Evolutionary conservation across 2,113 vertebrate genomes (phyloP).

Genomic region (Phalacrocorax pelagicus): DNA sequence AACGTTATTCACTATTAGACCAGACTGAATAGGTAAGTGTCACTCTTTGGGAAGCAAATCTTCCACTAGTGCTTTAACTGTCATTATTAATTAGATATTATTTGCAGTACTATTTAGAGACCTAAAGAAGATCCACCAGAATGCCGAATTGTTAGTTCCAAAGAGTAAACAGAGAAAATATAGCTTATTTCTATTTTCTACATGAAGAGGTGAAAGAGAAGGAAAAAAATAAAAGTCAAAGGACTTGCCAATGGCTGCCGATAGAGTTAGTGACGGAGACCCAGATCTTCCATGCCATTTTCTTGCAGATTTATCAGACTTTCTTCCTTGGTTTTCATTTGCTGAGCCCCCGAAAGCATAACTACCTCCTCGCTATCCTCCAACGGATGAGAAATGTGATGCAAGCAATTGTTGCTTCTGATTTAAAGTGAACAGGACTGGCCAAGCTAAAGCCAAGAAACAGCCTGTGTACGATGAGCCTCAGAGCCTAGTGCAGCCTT

Average conservation of each 20-base stretch:
- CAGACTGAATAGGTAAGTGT: not conserved
- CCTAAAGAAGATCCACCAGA: not conserved
- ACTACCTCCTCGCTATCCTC: not conserved
- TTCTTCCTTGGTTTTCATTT: not conserved
- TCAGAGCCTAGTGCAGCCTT: not conserved
- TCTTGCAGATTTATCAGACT: not conserved
- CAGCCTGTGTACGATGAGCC: not conserved
- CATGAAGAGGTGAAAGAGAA: not conserved
- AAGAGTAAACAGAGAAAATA: not conserved
- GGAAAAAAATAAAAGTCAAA: not conserved
- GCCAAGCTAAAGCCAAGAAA: not conserved
- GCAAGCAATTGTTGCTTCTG: not conserved
- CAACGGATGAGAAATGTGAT: not conserved
- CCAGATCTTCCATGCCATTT: not conserved
- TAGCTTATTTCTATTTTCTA: not conserved
- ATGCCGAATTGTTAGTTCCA: not conserved
- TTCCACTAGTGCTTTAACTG: not conserved
- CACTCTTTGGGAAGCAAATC: not conserved
- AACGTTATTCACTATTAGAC: not conserved
- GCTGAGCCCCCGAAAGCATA: not conserved
- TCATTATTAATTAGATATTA: not conserved
- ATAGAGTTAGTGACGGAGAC: not conserved
- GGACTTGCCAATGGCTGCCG: not conserved
- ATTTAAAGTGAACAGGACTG: not conserved
- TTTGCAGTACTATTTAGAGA: not conserved